Evolutionary conservation across 1,140 invertebrate species (phyloP).

Genomic region (Drosophila sproati): DNA sequence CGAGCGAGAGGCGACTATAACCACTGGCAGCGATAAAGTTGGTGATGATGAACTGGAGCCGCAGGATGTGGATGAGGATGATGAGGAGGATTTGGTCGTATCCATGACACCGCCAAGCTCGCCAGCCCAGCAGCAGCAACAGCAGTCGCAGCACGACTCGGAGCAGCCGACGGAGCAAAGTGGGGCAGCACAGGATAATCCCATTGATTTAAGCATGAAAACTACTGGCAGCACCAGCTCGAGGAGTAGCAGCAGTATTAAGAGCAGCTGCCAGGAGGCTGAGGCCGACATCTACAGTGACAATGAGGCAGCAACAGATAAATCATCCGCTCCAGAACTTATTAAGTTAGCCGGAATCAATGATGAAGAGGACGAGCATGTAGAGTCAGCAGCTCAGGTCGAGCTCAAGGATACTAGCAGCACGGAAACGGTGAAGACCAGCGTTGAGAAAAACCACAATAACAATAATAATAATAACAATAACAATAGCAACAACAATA

Average conservation of each 20-base stretch:
- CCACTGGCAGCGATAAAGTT: conserved; percentile 27
- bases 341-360: conserved; percentile 44
- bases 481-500: conserved; percentile 66
- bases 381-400: conserved; percentile 47
- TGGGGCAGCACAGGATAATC: conserved; percentile 87
- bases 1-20: conserved; percentile 2
- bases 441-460: conserved; percentile 58
- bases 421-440: conserved; percentile 55
- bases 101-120: conserved; percentile 84
- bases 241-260: conserved; percentile 12
- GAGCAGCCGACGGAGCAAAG: conserved; percentile 6
- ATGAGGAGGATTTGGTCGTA: conserved; percentile 78
- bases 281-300: conserved; percentile 53
- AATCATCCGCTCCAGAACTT: not conserved
- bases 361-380: conserved; percentile 68
- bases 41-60: conserved; percentile 37
- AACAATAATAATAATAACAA: conserved; percentile 61
- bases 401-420: conserved; percentile 36
- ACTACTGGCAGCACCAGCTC: conserved; percentile 85
- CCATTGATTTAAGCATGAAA: conserved; percentile 92
- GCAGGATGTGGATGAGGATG: conserved; percentile 36
- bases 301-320: conserved; percentile 22
- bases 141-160: conserved; percentile 1
- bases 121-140: conserved; percentile 43
- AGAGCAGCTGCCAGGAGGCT: conserved; percentile 61